Conservation (phyloP, 92 coral and sea anemone genomes). For the Palythoa caribaeorum region DNA sequence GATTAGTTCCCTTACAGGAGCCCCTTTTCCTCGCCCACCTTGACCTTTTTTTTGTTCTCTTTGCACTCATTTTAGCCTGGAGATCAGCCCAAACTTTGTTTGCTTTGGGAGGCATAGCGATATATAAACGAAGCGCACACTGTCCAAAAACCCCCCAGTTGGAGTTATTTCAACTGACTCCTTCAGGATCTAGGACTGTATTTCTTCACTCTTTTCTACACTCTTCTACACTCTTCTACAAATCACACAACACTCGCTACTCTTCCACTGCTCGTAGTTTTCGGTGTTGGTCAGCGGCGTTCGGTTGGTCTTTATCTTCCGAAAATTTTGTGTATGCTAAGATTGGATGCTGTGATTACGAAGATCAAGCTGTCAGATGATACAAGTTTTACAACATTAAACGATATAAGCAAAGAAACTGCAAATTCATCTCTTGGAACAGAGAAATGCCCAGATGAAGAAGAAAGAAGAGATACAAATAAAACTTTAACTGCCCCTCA, state of each 20-base stretch:
- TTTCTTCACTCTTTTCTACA: too few species aligned
- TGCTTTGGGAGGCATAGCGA: background rate
- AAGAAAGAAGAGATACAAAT: background rate
- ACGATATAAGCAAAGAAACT: background rate
- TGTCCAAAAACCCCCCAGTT: too few species aligned
- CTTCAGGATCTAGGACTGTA: too few species aligned
- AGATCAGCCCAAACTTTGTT: background rate
- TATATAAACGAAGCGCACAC: background rate
- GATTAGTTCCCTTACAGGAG: constrained; percentile 69
- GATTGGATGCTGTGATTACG: background rate
- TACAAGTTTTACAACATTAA: background rate
- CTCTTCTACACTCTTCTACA: too few species aligned
- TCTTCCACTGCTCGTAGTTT: background rate
- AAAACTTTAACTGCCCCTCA: background rate
- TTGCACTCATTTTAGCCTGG: constrained; percentile 6
- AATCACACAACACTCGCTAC: too few species aligned
- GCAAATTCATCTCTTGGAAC: background rate
- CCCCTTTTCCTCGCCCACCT: background rate
- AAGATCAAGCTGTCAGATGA: constrained; percentile 23
- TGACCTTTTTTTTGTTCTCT: background rate
- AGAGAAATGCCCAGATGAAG: constrained; percentile 15
- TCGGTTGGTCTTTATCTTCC: background rate
- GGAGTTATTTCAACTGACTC: too few species aligned
- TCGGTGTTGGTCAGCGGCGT: constrained; percentile 29
- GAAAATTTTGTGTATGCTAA: constrained; percentile 17